Conservation (phyloP, 2,888 invertebrate species). For the Tetragonisca angustula region DNA sequence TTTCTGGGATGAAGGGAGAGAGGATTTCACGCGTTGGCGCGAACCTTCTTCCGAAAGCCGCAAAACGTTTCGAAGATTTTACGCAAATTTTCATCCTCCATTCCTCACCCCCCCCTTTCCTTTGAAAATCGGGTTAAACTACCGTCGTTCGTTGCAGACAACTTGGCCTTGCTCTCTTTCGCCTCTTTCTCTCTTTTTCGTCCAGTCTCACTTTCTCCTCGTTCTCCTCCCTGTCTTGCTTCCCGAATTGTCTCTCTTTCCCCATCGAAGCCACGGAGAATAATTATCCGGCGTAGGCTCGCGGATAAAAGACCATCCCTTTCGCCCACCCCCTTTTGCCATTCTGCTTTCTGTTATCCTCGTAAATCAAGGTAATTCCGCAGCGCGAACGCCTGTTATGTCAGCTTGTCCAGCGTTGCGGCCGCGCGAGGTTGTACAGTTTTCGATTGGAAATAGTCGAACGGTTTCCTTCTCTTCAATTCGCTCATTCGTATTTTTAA, state of each 20-base stretch:
- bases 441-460: background rate
- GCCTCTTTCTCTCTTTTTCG: conserved; percentile 48
- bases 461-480: background rate
- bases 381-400: conserved; percentile 75
- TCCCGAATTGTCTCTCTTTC: conserved; percentile 73
- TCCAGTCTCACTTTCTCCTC: conserved; percentile 34
- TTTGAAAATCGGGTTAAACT: conserved; percentile 70
- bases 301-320: conserved; percentile 76
- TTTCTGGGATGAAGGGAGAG: conserved; percentile 29
- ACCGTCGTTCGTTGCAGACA: conserved; percentile 63
- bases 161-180: conserved; percentile 58
- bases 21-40: conserved; percentile 62
- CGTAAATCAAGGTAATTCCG: conserved; percentile 76
- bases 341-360: conserved; percentile 58
- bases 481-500: background rate
- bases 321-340: conserved; percentile 40
- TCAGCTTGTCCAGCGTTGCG: conserved; percentile 30
- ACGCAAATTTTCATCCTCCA: conserved; percentile 72
- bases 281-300: conserved; percentile 80
- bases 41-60: conserved; percentile 65
- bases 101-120: too few relatives aligned
- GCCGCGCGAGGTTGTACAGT: conserved; percentile 10
- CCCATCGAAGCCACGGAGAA: conserved; percentile 73
- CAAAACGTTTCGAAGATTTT: conserved; percentile 73
- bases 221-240: conserved; percentile 38